Percentiles rank a stretch among this genome's conserved stretches.
These are phyloP conservation scores for Morpho helenor DNA, from an alignment of 2,888 invertebrate species.

Conservation along the genomic window DNA sequence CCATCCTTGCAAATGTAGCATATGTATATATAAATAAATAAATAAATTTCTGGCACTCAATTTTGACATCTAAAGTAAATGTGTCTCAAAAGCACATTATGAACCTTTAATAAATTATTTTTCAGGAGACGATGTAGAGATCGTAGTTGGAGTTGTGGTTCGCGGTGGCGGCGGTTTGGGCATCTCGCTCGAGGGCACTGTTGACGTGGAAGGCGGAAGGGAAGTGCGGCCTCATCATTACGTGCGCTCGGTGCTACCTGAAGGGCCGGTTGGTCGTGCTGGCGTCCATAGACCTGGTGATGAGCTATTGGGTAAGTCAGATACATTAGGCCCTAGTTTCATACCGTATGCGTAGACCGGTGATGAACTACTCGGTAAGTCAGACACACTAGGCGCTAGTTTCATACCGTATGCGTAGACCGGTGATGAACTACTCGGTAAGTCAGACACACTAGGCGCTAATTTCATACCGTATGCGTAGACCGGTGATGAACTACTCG, in stretches of 20 bases:
- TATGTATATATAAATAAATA: too few species aligned
- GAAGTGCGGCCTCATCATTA: conserved; percentile 99
- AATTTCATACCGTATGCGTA: too few species aligned
- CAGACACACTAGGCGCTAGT: neutral
- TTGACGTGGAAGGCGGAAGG: conserved; percentile 98
- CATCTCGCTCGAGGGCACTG: conserved; percentile 98
- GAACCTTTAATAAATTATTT: neutral
- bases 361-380: too few species aligned
- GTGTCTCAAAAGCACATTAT: too few species aligned
- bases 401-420: neutral
- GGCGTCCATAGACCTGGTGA: conserved; percentile 94
- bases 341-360: too few species aligned
- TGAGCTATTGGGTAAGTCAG: conserved; percentile 69
- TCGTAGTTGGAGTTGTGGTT: conserved; percentile 73
- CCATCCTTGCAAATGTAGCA: too few species aligned
- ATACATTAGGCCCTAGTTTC: too few species aligned
- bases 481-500: too few species aligned
- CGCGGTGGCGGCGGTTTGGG: conserved; percentile 95
- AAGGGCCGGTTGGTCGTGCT: conserved; percentile 97
- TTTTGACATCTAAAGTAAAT: too few species aligned
- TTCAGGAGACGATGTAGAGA: conserved; percentile 68
- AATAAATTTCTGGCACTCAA: too few species aligned
- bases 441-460: too few species aligned
- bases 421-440: too few species aligned
- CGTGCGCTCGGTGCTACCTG: conserved; percentile 97